A percentile compares a stretch with the other conserved stretches of the same genome.
These are phyloP conservation scores for Embiotoca jacksoni DNA, from an alignment of 2,113 vertebrate genomes.

Conservation along the genomic window DNA sequence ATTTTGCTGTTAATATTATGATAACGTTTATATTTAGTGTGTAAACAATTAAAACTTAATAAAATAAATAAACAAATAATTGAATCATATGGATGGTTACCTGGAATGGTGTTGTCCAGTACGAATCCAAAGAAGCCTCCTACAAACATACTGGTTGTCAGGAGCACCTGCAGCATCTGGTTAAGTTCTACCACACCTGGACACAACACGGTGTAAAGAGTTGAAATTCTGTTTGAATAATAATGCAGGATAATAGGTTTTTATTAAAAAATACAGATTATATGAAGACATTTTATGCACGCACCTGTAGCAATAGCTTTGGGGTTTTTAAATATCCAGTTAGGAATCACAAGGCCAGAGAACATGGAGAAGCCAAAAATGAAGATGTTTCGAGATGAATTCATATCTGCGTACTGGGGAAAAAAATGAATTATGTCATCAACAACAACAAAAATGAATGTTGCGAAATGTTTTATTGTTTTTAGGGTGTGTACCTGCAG, in stretches of 20 bases:
- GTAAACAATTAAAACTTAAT: not conserved
- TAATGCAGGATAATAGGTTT: not conserved
- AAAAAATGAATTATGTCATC: not conserved
- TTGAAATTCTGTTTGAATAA: not conserved
- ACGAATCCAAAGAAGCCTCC: slow-evolving; percentile 93
- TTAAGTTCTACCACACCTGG: slow-evolving; percentile 90
- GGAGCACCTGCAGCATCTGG: slow-evolving; percentile 93
- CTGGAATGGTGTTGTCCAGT: slow-evolving; percentile 96
- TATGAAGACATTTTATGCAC: not conserved
- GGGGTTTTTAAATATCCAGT: slow-evolving; percentile 90
- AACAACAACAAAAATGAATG: no score
- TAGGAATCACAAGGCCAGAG: slow-evolving; percentile 90
- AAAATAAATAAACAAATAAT: not conserved
- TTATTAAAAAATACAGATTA: not conserved
- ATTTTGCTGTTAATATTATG: no score
- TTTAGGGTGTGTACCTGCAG: slow-evolving; percentile 87
- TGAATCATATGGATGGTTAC: slow-evolving; percentile 74
- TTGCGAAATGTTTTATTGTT: accelerated
- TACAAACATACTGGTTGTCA: slow-evolving; percentile 97
- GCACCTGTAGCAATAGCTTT: slow-evolving; percentile 89
- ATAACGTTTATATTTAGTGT: not conserved
- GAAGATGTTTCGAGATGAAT: slow-evolving; percentile 96
- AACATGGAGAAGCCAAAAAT: slow-evolving; percentile 97
- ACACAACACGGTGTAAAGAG: not conserved
- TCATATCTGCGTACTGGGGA: slow-evolving; percentile 93